Evolutionary conservation across 2,888 invertebrate species (phyloP).

Genomic region (Caenorhabditis sp.): DNA sequence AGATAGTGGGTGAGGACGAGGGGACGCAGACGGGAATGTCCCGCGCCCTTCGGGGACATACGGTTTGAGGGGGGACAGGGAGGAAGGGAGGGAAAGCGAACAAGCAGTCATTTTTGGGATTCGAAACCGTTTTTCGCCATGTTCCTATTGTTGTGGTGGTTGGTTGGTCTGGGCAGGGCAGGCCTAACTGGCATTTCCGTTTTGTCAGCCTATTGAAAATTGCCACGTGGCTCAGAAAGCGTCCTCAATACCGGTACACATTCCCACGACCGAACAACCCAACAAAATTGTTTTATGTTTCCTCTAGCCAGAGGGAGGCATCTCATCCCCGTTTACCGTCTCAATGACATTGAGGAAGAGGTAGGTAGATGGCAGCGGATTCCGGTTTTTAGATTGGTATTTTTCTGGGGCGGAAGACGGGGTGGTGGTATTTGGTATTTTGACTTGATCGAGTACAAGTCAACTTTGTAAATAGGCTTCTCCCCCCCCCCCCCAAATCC

Average conservation of each 20-base stretch:
- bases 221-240: too few relatives aligned
- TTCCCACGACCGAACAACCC: not conserved
- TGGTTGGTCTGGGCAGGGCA: too few relatives aligned
- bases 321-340: not conserved
- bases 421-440: too few relatives aligned
- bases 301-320: too few relatives aligned
- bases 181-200: too few relatives aligned
- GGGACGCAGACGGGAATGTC: not conserved
- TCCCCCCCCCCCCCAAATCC: too few relatives aligned
- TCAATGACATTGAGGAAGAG: slow-evolving; percentile 5
- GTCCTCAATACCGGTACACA: slow-evolving; percentile 7
- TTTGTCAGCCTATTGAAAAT: too few relatives aligned
- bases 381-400: slow-evolving; percentile 1
- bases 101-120: not conserved
- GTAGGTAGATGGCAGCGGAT: not conserved
- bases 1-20: not conserved
- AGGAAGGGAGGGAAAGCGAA: too few relatives aligned
- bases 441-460: too few relatives aligned
- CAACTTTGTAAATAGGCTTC: too few relatives aligned
- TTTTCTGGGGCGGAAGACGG: not conserved
- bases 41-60: slow-evolving; percentile 8
- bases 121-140: not conserved
- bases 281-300: slow-evolving; percentile 9
- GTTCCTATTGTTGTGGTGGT: too few relatives aligned
- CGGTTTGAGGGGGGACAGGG: too few relatives aligned